These are phyloP conservation scores for Plecotus auritus DNA, from an alignment of 2,113 vertebrate genomes.

Conservation along the genomic window DNA sequence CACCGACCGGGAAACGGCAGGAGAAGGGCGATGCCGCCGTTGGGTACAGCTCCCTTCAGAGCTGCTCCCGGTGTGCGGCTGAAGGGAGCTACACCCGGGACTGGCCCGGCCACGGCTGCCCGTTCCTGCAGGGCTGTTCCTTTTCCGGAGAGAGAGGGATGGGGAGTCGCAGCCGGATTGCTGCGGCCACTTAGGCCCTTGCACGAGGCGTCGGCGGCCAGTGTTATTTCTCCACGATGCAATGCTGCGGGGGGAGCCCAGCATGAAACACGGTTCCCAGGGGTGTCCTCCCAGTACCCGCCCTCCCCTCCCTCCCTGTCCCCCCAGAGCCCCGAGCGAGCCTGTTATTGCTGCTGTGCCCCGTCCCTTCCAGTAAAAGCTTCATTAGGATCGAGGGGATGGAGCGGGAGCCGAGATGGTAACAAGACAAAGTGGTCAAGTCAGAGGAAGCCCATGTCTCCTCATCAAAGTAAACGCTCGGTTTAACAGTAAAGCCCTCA, in stretches of 20 bases:
- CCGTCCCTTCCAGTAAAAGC: constrained; percentile 6
- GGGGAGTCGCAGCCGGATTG: background rate
- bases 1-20: constrained; percentile 52
- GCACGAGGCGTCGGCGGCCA: constrained; percentile 44
- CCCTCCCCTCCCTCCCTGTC: too few relatives aligned
- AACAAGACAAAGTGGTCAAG: constrained; percentile 42
- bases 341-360: too few relatives aligned
- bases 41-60: constrained; percentile 32
- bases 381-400: background rate
- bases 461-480: constrained; percentile 52
- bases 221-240: constrained; percentile 62
- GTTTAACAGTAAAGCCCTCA: constrained; percentile 36
- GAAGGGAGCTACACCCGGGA: too few relatives aligned
- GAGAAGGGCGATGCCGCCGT: constrained; percentile 51
- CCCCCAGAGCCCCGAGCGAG: too few relatives aligned
- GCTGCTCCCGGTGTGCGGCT: too few relatives aligned
- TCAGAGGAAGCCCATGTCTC: constrained; percentile 23
- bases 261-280: constrained; percentile 43
- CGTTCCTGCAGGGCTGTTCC: background rate
- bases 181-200: constrained; percentile 51
- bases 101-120: too few relatives aligned
- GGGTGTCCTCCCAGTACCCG: background rate
- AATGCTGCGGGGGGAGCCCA: constrained; percentile 44
- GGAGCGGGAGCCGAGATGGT: constrained; percentile 31
- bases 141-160: constrained; percentile 57